These are phyloP conservation scores for Caenorhabditis remanei DNA, from an alignment of 1,140 invertebrate genomes.

Conservation along the genomic window DNA sequence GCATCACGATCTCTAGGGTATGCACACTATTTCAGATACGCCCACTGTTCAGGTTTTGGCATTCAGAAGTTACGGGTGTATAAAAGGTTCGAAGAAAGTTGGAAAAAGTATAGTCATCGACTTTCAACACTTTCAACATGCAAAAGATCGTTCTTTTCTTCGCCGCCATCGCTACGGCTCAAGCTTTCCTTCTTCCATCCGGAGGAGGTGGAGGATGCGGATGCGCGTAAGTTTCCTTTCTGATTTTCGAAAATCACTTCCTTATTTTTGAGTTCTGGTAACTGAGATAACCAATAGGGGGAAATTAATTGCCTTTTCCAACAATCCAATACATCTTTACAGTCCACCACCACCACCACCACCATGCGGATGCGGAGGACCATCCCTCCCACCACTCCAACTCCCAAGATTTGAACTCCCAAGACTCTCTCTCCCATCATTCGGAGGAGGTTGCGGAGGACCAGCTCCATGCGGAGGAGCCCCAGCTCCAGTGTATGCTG, in stretches of 20 bases:
- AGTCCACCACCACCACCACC: slow-evolving; percentile 54
- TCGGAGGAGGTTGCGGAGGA: slow-evolving; percentile 47
- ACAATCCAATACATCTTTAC: not conserved
- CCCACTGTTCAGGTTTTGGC: slow-evolving; percentile 43
- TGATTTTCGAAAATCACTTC: not conserved
- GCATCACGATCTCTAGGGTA: not conserved
- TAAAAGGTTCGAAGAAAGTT: slow-evolving; percentile 13
- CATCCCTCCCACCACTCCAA: slow-evolving; percentile 45
- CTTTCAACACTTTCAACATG: slow-evolving; percentile 31
- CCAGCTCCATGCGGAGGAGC: slow-evolving; percentile 17
- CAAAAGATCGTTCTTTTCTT: slow-evolving; percentile 39
- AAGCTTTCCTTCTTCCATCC: slow-evolving; percentile 39
- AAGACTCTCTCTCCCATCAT: slow-evolving; percentile 38
- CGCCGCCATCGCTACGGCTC: slow-evolving; percentile 11
- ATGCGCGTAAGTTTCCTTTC: slow-evolving; percentile 36
- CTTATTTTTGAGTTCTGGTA: not conserved
- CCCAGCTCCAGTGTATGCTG: slow-evolving; percentile 22
- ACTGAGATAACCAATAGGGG: no score
- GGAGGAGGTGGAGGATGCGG: slow-evolving; percentile 46
- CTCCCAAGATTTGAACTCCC: slow-evolving; percentile 40
- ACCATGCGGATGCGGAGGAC: slow-evolving; percentile 49
- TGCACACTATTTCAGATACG: slow-evolving; percentile 23
- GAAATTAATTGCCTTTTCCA: not conserved
- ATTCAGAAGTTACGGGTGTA: not conserved
- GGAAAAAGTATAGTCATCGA: slow-evolving; percentile 41